These are phyloP conservation scores for Rapana venosa DNA, from an alignment of 2,888 invertebrate genomes.

Conservation along the genomic window DNA sequence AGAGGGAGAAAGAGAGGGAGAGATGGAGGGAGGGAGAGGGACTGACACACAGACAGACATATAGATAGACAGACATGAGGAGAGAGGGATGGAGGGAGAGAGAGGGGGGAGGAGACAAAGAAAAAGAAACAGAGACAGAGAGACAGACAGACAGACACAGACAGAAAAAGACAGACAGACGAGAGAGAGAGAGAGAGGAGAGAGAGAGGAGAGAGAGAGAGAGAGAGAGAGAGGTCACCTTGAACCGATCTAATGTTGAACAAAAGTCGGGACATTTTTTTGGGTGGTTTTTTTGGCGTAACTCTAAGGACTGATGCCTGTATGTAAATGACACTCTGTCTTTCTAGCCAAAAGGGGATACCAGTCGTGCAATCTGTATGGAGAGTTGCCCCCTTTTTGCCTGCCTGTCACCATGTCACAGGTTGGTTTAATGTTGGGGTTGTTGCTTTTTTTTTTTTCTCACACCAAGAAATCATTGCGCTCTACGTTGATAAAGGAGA, in stretches of 20 bases:
- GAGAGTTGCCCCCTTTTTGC: too few relatives aligned
- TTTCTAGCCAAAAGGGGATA: too few relatives aligned
- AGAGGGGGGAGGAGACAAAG: background rate
- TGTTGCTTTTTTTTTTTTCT: too few relatives aligned
- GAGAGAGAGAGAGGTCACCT: background rate
- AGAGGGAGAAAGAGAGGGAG: background rate
- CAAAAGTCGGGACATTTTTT: background rate
- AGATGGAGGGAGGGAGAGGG: background rate
- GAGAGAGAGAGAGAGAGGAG: background rate
- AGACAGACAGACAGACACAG: background rate
- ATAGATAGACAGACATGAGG: background rate
- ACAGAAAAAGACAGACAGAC: background rate
- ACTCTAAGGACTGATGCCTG: background rate
- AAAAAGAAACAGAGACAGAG: background rate
- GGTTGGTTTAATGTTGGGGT: too few relatives aligned
- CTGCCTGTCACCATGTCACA: too few relatives aligned
- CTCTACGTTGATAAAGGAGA: too few relatives aligned
- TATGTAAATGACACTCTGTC: background rate
- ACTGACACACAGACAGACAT: background rate
- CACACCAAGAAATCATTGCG: too few relatives aligned
- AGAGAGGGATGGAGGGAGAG: background rate
- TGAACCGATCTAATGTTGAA: background rate
- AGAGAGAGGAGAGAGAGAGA: background rate
- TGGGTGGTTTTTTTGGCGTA: background rate
- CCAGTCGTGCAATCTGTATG: too few relatives aligned